Base-by-base conservation (phyloP, 2,797 vertebrate species). In the Protosalanx chinensis region DNA sequence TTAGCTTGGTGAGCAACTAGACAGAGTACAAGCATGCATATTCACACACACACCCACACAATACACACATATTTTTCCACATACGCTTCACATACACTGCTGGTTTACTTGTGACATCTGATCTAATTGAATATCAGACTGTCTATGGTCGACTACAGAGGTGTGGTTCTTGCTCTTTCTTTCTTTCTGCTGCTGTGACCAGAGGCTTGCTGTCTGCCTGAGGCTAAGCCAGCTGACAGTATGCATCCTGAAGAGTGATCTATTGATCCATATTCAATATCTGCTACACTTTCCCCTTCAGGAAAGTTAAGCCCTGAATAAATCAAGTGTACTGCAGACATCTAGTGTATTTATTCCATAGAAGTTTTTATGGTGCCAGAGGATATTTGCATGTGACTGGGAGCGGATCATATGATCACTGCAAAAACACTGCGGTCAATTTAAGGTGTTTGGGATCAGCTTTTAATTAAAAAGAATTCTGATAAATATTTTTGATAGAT, bases 261-360 rank as follows among this genome's bases (percentile, higher is more conserved):
- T 87, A 91, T 90, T 88, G 88, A 92, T 91, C 85, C 87, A 90
- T 91, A 90, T 90, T 90, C 85, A 88, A 89, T 89, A 89, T 91
- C 80, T 90, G 84, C 87, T 82, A 75, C 86, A 83, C 83, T 89
- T 81, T 79, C 81, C 76, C 77, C 87, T 86, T 85, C 85, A 80
- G 80, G 82, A 86, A 90, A 90, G 87, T 90, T 89, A 83, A 80
- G 75, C 82, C 78, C 87, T 80, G 86, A 88, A 91, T 90, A 88
- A 88, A 88, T 89, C 80, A 89, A 82, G 67, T 81, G 82, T 76
- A 81, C 72, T 84, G 86, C 87, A 83, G 72, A 84, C 82, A 76
- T 82, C 64, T 67, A 73, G 68, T 70, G 78, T 73, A 80, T 77
- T 68, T 68, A 74, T 74, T 72, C 74, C 62, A 84, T 68, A 37